phyloP scores from a whole-genome alignment of 30 jellyfish, hydroid and myxozoan genomes.

The Aurelia aurita complex sp. Pacific region DNA sequence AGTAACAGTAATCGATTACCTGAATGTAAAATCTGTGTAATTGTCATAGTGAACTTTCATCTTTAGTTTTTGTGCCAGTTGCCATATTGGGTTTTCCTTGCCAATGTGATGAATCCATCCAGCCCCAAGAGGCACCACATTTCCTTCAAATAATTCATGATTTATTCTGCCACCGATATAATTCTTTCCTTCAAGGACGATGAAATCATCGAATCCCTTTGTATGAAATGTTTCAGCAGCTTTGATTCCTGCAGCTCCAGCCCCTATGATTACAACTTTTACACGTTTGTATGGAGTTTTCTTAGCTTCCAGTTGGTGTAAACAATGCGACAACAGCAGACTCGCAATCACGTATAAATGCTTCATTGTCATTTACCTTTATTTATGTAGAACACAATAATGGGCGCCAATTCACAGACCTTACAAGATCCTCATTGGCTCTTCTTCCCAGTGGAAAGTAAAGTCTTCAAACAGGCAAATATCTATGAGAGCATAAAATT shows the following conservation, averaged over 20 bases:
- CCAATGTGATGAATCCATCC: constrained; percentile 60
- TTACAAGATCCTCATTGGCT: no score
- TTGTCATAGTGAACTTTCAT: constrained; percentile 52
- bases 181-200: constrained; percentile 71
- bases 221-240: constrained; percentile 72
- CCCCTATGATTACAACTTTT: constrained; percentile 73
- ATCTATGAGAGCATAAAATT: no score
- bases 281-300: neutral
- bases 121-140: constrained; percentile 70
- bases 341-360: no score
- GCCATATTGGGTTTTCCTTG: constrained; percentile 54
- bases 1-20: constrained; percentile 6
- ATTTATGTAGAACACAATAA: no score
- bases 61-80: constrained; percentile 55
- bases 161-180: constrained; percentile 66
- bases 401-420: no score
- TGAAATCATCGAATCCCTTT: constrained; percentile 44
- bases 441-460: no score
- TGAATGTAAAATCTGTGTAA: constrained; percentile 48
- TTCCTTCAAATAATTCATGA: constrained; percentile 32
- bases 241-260: constrained; percentile 73
- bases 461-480: no score
- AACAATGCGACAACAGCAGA: no score
- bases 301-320: no score
- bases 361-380: no score